Evolutionary conservation across 2,113 vertebrate species (phyloP).

Genomic region (Hippocampus mohnikei): DNA sequence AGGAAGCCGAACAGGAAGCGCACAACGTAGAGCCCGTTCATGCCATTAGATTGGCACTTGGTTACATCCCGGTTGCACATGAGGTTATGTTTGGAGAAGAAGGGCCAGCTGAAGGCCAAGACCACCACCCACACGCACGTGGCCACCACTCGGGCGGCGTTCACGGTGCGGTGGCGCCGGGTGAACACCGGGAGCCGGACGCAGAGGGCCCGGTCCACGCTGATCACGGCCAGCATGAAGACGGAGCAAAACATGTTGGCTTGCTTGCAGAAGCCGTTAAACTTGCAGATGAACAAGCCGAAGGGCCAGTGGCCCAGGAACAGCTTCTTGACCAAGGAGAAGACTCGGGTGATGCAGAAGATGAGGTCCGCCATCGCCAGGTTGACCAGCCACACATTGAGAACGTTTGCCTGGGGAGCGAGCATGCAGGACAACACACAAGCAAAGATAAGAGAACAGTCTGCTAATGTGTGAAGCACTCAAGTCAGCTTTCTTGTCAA

Average conservation of each 20-base stretch:
- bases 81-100: slow-evolving; percentile 57
- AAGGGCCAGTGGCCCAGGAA: slow-evolving; percentile 71
- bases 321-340: slow-evolving; percentile 65
- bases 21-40: slow-evolving; percentile 46
- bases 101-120: slow-evolving; percentile 57
- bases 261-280: slow-evolving; percentile 74
- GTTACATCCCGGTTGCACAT: slow-evolving; percentile 51
- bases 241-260: slow-evolving; percentile 78
- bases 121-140: slow-evolving; percentile 54
- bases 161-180: slow-evolving; percentile 46
- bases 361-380: slow-evolving; percentile 73
- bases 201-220: slow-evolving; percentile 72
- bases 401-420: slow-evolving; percentile 53
- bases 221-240: slow-evolving; percentile 74
- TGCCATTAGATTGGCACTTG: slow-evolving; percentile 58
- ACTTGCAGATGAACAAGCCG: slow-evolving; percentile 71
- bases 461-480: no score
- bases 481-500: no score
- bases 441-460: neutral
- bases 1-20: slow-evolving; percentile 75
- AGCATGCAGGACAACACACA: neutral
- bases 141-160: slow-evolving; percentile 41
- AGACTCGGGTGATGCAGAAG: slow-evolving; percentile 62
- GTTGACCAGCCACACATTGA: slow-evolving; percentile 74
- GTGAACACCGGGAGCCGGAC: slow-evolving; percentile 69